Percentiles rank a stretch among this genome's conserved stretches.
Conservation (phyloP, 64 coral and sea anemone genomes). For the Stylophora pistillata region DNA sequence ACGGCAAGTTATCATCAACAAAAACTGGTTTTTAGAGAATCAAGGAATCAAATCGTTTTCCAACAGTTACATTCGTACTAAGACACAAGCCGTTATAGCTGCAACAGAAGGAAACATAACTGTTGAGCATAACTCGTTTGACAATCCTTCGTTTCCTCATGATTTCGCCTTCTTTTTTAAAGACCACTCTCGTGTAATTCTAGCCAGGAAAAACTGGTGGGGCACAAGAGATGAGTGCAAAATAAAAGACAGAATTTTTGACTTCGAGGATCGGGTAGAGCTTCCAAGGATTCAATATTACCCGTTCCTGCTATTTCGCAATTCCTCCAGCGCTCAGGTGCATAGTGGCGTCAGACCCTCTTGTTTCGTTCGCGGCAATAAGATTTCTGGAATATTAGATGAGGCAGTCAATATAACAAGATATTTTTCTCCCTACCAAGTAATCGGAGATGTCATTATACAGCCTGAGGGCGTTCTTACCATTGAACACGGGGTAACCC, state of each 20-base stretch:
- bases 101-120: slow-evolving; percentile 58
- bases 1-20: slow-evolving; percentile 1
- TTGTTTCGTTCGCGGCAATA: slow-evolving; percentile 56
- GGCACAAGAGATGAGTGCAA: slow-evolving; percentile 60
- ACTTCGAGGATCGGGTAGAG: slow-evolving; percentile 66
- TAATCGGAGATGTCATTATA: slow-evolving; percentile 58
- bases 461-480: slow-evolving; percentile 46
- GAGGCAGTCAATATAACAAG: neutral
- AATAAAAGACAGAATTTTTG: slow-evolving; percentile 58
- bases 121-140: slow-evolving; percentile 57
- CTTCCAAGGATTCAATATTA: slow-evolving; percentile 62
- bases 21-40: slow-evolving; percentile 56
- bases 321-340: neutral
- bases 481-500: slow-evolving; percentile 47
- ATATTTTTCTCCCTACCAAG: slow-evolving; percentile 23
- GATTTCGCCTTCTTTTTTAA: slow-evolving; percentile 40
- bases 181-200: slow-evolving; percentile 9
- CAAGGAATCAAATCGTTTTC: slow-evolving; percentile 5
- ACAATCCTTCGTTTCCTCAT: slow-evolving; percentile 23
- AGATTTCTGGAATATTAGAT: slow-evolving; percentile 50
- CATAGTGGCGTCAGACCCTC: neutral
- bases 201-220: slow-evolving; percentile 73
- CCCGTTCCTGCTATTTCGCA: slow-evolving; percentile 29
- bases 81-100: slow-evolving; percentile 36
- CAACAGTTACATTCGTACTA: slow-evolving; percentile 23